These are phyloP conservation scores for Actinia equina DNA, from an alignment of 64 coral and sea anemone species.

Conservation along the genomic window DNA sequence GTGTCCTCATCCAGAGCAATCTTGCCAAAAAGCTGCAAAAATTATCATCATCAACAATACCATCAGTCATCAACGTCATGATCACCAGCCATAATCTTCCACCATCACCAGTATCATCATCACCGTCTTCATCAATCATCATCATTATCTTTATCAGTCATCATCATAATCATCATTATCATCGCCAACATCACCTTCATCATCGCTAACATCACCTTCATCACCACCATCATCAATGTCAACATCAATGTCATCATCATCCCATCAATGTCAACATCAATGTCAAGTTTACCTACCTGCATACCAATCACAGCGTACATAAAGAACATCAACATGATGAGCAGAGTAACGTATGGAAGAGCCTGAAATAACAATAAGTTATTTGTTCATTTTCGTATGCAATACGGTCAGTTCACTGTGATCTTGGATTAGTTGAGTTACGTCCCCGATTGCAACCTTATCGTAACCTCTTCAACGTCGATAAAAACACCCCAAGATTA, in stretches of 20 bases:
- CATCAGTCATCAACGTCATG: not conserved
- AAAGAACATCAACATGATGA: conserved; percentile 76
- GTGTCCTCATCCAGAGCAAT: conserved; percentile 31
- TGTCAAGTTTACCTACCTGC: conserved; percentile 59
- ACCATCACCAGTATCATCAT: not conserved
- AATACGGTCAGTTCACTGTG: too few relatives aligned
- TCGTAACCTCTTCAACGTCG: too few relatives aligned
- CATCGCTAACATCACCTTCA: not conserved
- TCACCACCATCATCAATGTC: not conserved
- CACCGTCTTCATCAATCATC: not conserved
- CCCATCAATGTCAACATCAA: conserved; percentile 23
- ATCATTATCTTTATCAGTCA: not conserved
- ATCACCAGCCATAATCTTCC: not conserved
- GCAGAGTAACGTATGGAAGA: conserved; percentile 75
- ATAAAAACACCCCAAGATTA: too few relatives aligned
- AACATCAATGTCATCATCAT: not conserved
- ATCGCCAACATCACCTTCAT: too few relatives aligned
- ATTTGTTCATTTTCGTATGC: not conserved
- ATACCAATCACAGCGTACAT: conserved; percentile 95
- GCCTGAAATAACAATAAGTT: conserved; percentile 31
- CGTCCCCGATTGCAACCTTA: too few relatives aligned
- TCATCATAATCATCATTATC: not conserved
- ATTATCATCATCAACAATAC: not conserved
- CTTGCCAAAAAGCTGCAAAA: conserved; percentile 84
- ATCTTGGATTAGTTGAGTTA: too few relatives aligned